These are phyloP conservation scores for Eupelmus urozonus DNA, from an alignment of 2,888 invertebrate genomes.

Conservation along the genomic window DNA sequence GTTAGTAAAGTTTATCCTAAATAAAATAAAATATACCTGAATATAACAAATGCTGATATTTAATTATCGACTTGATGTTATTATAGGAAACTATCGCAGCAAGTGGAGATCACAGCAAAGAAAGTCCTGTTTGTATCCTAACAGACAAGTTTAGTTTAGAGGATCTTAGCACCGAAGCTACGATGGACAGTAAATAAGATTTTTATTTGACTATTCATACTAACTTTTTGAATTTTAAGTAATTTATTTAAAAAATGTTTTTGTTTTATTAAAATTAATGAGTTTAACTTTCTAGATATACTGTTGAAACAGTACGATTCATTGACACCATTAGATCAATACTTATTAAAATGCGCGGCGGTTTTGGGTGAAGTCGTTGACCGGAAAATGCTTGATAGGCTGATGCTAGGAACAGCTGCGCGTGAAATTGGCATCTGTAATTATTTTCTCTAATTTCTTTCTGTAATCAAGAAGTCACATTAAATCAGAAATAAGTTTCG, in stretches of 20 bases:
- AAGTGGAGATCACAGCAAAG: constrained; percentile 34
- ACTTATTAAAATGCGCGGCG: constrained; percentile 82
- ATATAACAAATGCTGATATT: no score
- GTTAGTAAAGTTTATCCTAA: constrained; percentile 65
- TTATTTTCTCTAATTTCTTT: constrained; percentile 1
- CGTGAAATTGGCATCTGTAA: constrained; percentile 80
- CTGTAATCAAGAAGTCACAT: no score
- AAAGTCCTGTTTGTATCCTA: constrained; percentile 77
- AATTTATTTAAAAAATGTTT: neutral
- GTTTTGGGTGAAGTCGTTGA: constrained; percentile 83
- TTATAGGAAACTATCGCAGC: constrained; percentile 52
- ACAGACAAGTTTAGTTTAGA: constrained; percentile 78
- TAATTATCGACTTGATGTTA: no score
- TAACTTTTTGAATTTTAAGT: neutral
- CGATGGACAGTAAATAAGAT: constrained; percentile 79
- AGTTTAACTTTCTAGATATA: constrained; percentile 79
- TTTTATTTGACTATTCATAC: neutral
- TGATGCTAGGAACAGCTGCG: constrained; percentile 78
- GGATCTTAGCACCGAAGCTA: constrained; percentile 79
- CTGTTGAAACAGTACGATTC: constrained; percentile 83
- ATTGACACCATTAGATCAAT: constrained; percentile 82
- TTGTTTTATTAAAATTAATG: no score
- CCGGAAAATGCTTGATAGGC: constrained; percentile 80
- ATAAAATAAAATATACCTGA: no score
- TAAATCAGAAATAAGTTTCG: no score